Conservation (phyloP, 2,797 vertebrate species). For the Pipistrellus pipistrellus region DNA sequence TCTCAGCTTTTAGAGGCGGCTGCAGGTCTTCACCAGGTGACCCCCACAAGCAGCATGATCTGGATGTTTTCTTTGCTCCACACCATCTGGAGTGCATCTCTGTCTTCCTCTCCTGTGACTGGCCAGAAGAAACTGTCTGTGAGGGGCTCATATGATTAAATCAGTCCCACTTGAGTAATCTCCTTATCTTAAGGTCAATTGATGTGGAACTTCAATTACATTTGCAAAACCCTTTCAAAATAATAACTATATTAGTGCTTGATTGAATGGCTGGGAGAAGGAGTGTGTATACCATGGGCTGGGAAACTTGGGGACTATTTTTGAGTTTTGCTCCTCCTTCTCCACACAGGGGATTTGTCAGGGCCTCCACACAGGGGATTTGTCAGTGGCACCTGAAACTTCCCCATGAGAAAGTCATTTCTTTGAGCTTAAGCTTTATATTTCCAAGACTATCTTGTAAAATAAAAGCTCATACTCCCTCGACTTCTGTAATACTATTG, state of each 20-base stretch:
- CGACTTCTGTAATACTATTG: neutral
- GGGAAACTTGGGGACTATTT: neutral
- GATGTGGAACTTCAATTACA: neutral
- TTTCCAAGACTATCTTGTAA: neutral
- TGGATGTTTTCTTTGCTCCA: neutral
- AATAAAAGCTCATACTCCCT: neutral
- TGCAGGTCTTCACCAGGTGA: neutral
- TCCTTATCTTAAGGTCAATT: neutral
- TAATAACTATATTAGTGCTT: neutral
- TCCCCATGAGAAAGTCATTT: neutral
- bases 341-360: neutral
- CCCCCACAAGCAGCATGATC: neutral
- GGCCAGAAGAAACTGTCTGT: neutral
- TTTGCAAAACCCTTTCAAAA: slow-evolving; percentile 33
- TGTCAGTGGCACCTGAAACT: neutral
- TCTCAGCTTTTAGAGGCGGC: neutral
- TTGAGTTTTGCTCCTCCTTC: neutral
- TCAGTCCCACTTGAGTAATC: neutral
- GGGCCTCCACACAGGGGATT: neutral
- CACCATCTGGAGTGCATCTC: neutral
- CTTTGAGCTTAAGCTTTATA: neutral
- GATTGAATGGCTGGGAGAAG: neutral
- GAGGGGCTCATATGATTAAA: neutral
- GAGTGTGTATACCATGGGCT: neutral
- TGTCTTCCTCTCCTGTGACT: neutral